These are phyloP conservation scores for Pholis gunnellus DNA, from an alignment of 2,113 vertebrate genomes.

Conservation along the genomic window DNA sequence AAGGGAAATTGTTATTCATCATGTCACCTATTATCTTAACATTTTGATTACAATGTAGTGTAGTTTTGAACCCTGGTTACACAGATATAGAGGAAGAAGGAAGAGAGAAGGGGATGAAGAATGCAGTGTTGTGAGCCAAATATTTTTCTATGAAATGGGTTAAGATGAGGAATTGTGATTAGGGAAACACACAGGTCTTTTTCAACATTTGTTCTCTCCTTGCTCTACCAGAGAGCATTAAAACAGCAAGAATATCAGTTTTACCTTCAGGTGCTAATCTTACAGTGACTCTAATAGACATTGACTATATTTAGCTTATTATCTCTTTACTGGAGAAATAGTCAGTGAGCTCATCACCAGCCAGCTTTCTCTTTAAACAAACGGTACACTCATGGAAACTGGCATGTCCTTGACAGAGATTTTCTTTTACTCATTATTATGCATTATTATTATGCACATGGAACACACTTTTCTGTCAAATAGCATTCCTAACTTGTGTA, in stretches of 20 bases:
- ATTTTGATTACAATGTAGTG: too few relatives aligned
- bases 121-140: slow-evolving; percentile 14
- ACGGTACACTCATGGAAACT: slow-evolving; percentile 5
- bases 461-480: slow-evolving; percentile 30
- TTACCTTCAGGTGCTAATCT: slow-evolving; percentile 39
- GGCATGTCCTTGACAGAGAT: slow-evolving; percentile 33
- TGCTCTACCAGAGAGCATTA: slow-evolving; percentile 12
- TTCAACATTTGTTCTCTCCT: slow-evolving; percentile 7
- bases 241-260: background rate
- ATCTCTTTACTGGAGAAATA: slow-evolving; percentile 24
- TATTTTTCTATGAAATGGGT: slow-evolving; percentile 34
- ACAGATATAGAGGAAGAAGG: background rate
- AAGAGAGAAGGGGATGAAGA: background rate
- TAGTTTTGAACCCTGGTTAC: too few relatives aligned
- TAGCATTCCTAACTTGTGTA: slow-evolving; percentile 19
- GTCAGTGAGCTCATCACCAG: slow-evolving; percentile 28
- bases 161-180: slow-evolving; percentile 27
- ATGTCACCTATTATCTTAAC: too few relatives aligned
- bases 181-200: slow-evolving; percentile 11
- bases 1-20: too few relatives aligned
- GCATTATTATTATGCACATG: background rate
- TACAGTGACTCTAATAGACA: slow-evolving; percentile 25
- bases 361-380: slow-evolving; percentile 15
- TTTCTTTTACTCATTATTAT: slow-evolving; percentile 30
- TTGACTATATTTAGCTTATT: slow-evolving; percentile 34